Conservation (phyloP, 1,140 invertebrate species). For the Meloidogyne chitwoodi region DNA sequence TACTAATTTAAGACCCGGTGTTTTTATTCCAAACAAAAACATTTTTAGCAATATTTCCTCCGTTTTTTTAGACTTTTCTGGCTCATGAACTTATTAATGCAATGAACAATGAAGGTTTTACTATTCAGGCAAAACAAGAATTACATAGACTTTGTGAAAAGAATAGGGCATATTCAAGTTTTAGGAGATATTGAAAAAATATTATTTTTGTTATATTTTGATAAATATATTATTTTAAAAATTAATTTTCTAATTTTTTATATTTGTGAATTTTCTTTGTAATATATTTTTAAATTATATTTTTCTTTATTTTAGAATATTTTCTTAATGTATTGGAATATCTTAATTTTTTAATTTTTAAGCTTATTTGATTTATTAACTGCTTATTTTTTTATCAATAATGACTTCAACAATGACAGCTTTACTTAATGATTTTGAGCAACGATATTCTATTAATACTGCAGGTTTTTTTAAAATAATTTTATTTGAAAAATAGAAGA, state of each 20-base stretch:
- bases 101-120: constrained; percentile 60
- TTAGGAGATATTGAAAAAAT: constrained; percentile 6
- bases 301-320: neutral
- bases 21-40: neutral
- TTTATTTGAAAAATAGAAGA: too few species aligned
- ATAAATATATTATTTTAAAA: neutral
- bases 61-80: constrained; percentile 38
- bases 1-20: neutral
- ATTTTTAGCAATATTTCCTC: too few species aligned
- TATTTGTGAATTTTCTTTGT: constrained; percentile 2
- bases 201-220: neutral
- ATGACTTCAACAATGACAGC: constrained; percentile 37
- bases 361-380: neutral
- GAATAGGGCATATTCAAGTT: constrained; percentile 58
- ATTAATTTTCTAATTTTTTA: neutral
- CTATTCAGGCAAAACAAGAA: constrained; percentile 63
- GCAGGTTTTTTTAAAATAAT: constrained; percentile 14
- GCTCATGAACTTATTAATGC: constrained; percentile 51
- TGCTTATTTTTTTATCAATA: neutral
- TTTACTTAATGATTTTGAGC: constrained; percentile 51
- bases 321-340: neutral
- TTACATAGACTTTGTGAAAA: constrained; percentile 63
- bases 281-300: constrained; percentile 5
- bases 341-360: too few species aligned
- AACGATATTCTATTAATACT: constrained; percentile 58